Conservation (phyloP, 2,888 invertebrate species). For the Ornithoptera alexandrae region DNA sequence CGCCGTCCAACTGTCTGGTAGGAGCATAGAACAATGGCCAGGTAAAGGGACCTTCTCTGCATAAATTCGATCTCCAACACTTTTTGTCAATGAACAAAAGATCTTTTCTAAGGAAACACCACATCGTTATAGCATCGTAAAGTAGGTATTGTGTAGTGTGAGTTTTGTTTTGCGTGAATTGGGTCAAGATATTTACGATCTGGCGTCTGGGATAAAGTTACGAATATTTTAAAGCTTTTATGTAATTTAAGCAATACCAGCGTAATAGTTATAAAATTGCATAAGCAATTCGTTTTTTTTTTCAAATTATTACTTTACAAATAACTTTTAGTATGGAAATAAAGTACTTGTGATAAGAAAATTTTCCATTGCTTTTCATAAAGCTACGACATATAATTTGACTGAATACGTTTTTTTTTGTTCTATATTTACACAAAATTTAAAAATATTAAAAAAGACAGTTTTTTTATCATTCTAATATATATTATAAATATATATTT, state of each 20-base stretch:
- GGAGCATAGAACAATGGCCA: constrained; percentile 71
- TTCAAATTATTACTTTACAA: no score
- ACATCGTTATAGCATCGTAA: constrained; percentile 78
- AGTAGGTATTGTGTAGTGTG: constrained; percentile 72
- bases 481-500: no score
- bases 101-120: constrained; percentile 77
- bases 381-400: no score
- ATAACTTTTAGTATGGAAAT: no score
- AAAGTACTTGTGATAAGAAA: no score
- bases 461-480: no score
- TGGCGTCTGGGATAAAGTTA: constrained; percentile 63
- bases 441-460: no score
- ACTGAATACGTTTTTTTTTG: no score
- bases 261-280: not conserved
- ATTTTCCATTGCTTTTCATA: no score
- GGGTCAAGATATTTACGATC: constrained; percentile 76
- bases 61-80: constrained; percentile 72
- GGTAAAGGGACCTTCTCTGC: constrained; percentile 73
- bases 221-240: constrained; percentile 52
- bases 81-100: constrained; percentile 79
- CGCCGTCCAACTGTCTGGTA: constrained; percentile 72
- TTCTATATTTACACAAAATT: no score
- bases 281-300: not conserved
- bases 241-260: constrained; percentile 17
- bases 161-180: constrained; percentile 77